Evolutionary conservation across 2,113 vertebrate species (phyloP), one percentile per base, ranked within the genome.

Genomic region (Sprattus sprattus): DNA sequence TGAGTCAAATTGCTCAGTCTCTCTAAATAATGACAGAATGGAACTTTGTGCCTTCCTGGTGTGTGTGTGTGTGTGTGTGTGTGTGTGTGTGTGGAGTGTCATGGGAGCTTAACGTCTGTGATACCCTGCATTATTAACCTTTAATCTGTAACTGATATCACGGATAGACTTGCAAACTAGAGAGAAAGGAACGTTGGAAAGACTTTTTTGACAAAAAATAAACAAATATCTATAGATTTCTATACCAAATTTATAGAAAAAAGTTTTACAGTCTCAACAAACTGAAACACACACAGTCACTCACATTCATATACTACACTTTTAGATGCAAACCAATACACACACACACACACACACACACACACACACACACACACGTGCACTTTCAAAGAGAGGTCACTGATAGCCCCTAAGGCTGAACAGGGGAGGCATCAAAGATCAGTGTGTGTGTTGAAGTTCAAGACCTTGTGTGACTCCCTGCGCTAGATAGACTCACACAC

Each of bases 71-170:
- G 39, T 39, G 39, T 39, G 39, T 39, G 39, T 39, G 39, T 39
- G 39, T 39, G 39, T 39, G 39, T 39, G 39, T 39, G 39, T 39
- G 39, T 1, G 64, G 22, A 75, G 67, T 57, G 54, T 80, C 78
- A 75, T 83, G 84, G 80, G 81, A 86, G 89, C 89, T 90, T 92
- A 89, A 91, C 87, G 84, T 92, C 71, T 83, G 88, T 88, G 64
- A 71, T 87, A 90, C 90, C 86, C 90, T 86, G 84, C 90, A 86
- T 91, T 86, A 88, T 60, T n/a, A 89, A 88, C 92, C 90, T 85
- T 86, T 94, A 92, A 94, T 92, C 92, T 54, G 92, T 93, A 93
- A 93, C 87, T 83, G 92, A 94, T 92, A 93, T 80, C 84, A 82
- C 45, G 80, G 87, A 67, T 86, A 83, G 85, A 67, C 54, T 20